Percentiles rank a stretch among this genome's conserved stretches.
phyloP scores from a whole-genome alignment of 1,140 invertebrate species.

The Penaeus japonicus region DNA sequence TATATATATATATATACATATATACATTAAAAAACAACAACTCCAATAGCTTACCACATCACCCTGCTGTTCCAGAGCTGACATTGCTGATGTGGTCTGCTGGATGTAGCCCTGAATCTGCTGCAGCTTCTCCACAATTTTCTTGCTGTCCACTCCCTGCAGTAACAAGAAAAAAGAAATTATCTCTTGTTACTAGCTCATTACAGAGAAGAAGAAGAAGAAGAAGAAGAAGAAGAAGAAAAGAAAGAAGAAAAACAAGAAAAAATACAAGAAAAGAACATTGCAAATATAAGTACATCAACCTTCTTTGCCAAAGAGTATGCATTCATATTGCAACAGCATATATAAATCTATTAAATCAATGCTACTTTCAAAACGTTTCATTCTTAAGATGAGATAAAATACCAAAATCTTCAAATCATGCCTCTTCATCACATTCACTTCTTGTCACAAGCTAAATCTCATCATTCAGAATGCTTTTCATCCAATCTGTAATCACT shows the following conservation, averaged over 20 bases:
- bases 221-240: background rate
- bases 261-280: too few relatives aligned
- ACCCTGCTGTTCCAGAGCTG: slow-evolving; percentile 49
- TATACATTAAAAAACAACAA: background rate
- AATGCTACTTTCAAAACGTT: too few relatives aligned
- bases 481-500: too few relatives aligned
- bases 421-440: too few relatives aligned
- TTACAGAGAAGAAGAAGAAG: background rate
- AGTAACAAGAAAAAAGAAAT: background rate
- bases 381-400: too few relatives aligned
- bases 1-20: background rate
- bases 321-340: too few relatives aligned
- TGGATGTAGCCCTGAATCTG: slow-evolving; percentile 57
- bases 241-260: background rate
- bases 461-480: too few relatives aligned
- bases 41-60: slow-evolving; percentile 35
- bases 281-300: too few relatives aligned
- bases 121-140: slow-evolving; percentile 55
- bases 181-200: background rate
- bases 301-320: too few relatives aligned
- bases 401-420: too few relatives aligned
- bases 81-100: slow-evolving; percentile 56
- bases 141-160: slow-evolving; percentile 48
- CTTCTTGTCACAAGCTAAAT: too few relatives aligned
- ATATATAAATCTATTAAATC: too few relatives aligned